Evolutionary conservation across 2,113 vertebrate genomes (phyloP), one percentile per base, ranked within the genome.

Genomic region (Peromyscus maniculatus): DNA sequence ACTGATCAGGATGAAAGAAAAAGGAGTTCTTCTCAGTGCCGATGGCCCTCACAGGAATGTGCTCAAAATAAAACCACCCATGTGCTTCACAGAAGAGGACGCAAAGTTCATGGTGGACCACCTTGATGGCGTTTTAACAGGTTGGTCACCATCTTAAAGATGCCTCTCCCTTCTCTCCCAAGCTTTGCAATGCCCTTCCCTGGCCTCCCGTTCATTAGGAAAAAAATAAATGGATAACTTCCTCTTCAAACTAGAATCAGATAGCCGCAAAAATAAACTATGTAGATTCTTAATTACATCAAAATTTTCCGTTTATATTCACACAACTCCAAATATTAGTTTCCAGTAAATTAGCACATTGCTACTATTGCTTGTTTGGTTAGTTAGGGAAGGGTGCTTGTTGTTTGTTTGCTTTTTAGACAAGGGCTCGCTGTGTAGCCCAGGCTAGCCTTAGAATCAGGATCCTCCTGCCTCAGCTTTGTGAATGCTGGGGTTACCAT

Each of bases 1-100:
- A 26, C 66, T 66, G 22, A 31, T n/a, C 96, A 99, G 99, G 97
- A 98, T 99, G 89, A 99, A 99, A 97, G 99, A 99, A 74, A 98
- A 97, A 86, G 93, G 96, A 17, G 98, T 99, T 87, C 99, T 99
- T 16, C 98, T 99, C 19, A 99, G 99, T 95, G 99, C 99, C 0
- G 99, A 99, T 4, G 99, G 99, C 22, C 99, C 99, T 57, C 98
- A 99, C 52, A 99, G 99, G 96, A 99, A 99, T 5, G 99, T 99
- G 75, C 98, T 99, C 8, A 99, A 99, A 98, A 99, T 99, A 93
- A 99, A 99, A 86, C 99, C 99, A 3, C 99, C 99, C 0, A 98
- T 99, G 99, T 99, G 99, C 98, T 99, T 99, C 98, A 99, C 98
- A 1, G 97, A 91, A 87, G 99, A 99, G 95, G 99, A 99, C 83